phyloP scores from a whole-genome alignment of 2,888 invertebrate genomes.

The Tenodera sinensis region DNA sequence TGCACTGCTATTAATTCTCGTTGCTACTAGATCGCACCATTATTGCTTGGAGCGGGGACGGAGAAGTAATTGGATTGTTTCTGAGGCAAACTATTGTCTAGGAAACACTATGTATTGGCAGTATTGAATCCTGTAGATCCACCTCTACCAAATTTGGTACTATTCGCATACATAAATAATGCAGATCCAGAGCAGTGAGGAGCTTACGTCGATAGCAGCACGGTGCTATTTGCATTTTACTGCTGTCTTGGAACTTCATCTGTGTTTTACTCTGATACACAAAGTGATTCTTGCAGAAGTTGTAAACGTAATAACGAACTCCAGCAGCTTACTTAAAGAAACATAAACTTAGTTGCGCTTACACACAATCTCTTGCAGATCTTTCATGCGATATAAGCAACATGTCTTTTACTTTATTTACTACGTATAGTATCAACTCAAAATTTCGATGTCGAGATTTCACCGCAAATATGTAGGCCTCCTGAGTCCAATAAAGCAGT shows the following conservation, averaged over 20 bases:
- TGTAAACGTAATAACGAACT: no score
- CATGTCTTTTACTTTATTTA: no score
- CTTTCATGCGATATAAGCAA: no score
- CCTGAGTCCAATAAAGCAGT: no score
- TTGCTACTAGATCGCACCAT: not conserved
- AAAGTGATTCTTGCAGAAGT: no score
- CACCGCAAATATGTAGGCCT: no score
- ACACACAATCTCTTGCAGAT: no score
- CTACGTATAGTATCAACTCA: no score
- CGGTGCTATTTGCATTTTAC: not conserved
- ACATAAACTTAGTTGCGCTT: no score
- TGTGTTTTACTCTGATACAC: no score
- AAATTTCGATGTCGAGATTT: no score
- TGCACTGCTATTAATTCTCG: not conserved
- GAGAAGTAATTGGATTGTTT: not conserved
- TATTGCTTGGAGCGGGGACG: not conserved
- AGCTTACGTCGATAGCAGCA: not conserved
- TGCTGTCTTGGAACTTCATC: not conserved
- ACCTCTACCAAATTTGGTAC: not conserved
- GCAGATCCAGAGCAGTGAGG: not conserved
- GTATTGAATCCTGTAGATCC: not conserved
- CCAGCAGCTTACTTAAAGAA: no score
- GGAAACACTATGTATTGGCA: not conserved
- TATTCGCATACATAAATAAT: not conserved
- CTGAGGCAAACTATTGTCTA: not conserved